These are phyloP conservation scores for Globia sparganii DNA, from an alignment of 2,888 invertebrate species.

Conservation along the genomic window DNA sequence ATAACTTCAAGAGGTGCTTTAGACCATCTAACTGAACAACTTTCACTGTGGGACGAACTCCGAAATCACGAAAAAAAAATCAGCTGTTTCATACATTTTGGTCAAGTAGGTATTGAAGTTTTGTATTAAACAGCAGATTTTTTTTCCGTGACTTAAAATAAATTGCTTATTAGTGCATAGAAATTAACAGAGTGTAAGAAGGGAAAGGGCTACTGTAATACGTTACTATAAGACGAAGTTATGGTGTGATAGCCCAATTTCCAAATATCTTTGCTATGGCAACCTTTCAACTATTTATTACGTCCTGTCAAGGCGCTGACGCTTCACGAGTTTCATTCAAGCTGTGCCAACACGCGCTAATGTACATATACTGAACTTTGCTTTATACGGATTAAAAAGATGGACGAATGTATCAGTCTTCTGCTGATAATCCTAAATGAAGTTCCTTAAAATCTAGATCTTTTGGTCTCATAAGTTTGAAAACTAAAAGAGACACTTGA, in stretches of 20 bases:
- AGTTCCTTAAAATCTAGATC: background rate
- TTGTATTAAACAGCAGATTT: too few relatives aligned
- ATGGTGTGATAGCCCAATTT: background rate
- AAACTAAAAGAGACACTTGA: background rate
- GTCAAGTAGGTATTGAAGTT: too few relatives aligned
- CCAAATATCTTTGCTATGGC: constrained; percentile 36
- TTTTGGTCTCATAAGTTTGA: background rate
- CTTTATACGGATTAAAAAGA: background rate
- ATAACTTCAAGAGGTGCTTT: too few relatives aligned
- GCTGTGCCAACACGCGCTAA: constrained; percentile 47
- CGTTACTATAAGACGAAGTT: constrained; percentile 1
- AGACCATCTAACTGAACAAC: too few relatives aligned
- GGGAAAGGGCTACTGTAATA: constrained; percentile 19
- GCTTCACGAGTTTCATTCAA: constrained; percentile 42
- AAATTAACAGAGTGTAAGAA: constrained; percentile 28
- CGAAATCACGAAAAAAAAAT: too few relatives aligned
- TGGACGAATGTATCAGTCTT: background rate
- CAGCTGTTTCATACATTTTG: too few relatives aligned
- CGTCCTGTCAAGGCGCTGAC: background rate
- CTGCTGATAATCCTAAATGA: background rate
- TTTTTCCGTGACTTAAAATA: too few relatives aligned
- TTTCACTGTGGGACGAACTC: too few relatives aligned
- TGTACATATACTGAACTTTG: constrained; percentile 28
- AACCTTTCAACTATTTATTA: constrained; percentile 42
- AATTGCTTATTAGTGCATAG: constrained; percentile 35